A percentile compares a stretch with the other conserved stretches of the same genome.
These are phyloP conservation scores for Neodontobutis hainanensis DNA, from an alignment of 2,113 vertebrate species.

Conservation along the genomic window DNA sequence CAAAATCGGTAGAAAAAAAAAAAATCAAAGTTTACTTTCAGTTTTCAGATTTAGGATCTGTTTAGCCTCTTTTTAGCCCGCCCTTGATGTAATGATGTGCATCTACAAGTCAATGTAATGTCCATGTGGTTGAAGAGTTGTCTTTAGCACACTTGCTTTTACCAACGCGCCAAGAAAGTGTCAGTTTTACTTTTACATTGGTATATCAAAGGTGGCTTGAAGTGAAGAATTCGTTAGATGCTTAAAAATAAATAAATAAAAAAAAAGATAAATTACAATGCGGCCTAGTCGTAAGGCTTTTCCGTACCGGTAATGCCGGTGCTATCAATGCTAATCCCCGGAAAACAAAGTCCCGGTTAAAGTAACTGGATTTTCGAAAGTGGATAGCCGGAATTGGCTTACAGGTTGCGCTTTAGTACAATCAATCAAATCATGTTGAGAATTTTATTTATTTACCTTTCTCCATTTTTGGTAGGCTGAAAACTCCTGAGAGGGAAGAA, in stretches of 20 bases:
- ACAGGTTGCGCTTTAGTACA: accelerated
- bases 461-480: slow-evolving; percentile 90
- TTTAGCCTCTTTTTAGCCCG: too few species aligned
- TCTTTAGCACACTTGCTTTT: too few species aligned
- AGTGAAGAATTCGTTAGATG: not conserved
- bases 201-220: accelerated
- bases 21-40: not conserved
- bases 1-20: too few species aligned
- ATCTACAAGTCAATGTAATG: too few species aligned
- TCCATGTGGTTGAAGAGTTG: too few species aligned
- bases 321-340: not conserved
- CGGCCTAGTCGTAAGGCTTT: slow-evolving; percentile 64
- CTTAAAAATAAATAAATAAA: too few species aligned
- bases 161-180: too few species aligned
- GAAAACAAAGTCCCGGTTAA: not conserved
- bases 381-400: not conserved
- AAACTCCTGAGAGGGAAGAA: slow-evolving; percentile 91
- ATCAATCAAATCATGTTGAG: not conserved
- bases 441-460: slow-evolving; percentile 70
- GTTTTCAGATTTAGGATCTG: not conserved
- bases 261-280: too few species aligned
- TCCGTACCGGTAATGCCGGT: not conserved
- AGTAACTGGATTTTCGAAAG: not conserved
- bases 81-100: too few species aligned
- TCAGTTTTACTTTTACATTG: too few species aligned